A percentile compares a stretch with the other conserved stretches of the same genome.
These are phyloP conservation scores for Acleris sparsana DNA, from an alignment of 2,888 invertebrate species.

Conservation along the genomic window DNA sequence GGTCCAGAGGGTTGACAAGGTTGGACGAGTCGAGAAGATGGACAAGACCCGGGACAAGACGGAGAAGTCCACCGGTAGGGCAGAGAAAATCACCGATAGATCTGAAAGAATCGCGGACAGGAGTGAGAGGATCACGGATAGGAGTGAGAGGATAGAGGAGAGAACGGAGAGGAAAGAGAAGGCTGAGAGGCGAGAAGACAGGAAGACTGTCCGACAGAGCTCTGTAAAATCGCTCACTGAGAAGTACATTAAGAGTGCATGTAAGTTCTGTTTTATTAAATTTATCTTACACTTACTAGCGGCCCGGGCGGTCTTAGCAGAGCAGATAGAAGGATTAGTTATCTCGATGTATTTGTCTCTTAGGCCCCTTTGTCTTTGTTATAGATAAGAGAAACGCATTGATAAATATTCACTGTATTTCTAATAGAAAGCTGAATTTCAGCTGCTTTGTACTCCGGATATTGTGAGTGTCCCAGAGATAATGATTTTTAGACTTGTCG, in stretches of 20 bases:
- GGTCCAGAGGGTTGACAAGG: slow-evolving; percentile 10
- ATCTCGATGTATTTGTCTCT: too few species aligned
- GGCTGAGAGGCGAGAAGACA: slow-evolving; percentile 60
- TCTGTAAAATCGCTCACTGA: slow-evolving; percentile 91
- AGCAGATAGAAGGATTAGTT: too few species aligned
- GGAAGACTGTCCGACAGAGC: slow-evolving; percentile 85
- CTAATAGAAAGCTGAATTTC: too few species aligned
- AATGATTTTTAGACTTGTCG: too few species aligned
- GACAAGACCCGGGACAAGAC: slow-evolving; percentile 39
- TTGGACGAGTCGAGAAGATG: slow-evolving; percentile 24
- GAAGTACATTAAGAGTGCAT: slow-evolving; percentile 89
- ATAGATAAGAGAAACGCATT: too few species aligned
- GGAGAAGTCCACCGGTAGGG: slow-evolving; percentile 23
- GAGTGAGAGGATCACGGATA: slow-evolving; percentile 32
- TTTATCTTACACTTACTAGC: neutral
- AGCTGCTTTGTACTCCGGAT: too few species aligned
- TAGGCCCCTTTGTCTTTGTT: too few species aligned
- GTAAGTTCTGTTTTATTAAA: slow-evolving; percentile 54
- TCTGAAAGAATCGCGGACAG: slow-evolving; percentile 38
- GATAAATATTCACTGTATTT: too few species aligned
- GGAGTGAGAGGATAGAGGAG: slow-evolving; percentile 11
- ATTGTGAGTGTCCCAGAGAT: too few species aligned
- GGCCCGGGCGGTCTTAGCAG: too few species aligned
- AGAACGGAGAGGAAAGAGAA: slow-evolving; percentile 43
- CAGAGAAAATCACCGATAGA: slow-evolving; percentile 8